Percentiles rank a stretch among this genome's conserved stretches.
phyloP scores from a whole-genome alignment of 2,797 vertebrate species.

The Gobio occitaniae region DNA sequence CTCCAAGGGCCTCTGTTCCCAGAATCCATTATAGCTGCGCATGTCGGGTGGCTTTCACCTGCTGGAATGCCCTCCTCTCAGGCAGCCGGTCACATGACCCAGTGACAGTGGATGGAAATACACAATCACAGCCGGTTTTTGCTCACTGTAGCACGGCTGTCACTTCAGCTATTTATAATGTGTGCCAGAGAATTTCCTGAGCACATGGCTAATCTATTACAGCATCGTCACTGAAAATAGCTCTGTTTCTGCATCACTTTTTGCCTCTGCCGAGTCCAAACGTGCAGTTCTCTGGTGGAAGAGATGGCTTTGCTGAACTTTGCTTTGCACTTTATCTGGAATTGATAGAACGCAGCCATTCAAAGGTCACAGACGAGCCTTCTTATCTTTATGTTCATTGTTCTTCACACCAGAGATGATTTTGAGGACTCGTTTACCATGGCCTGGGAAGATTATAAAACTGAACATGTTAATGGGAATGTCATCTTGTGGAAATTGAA shows the following conservation, averaged over 20 bases:
- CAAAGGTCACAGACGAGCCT: conserved; percentile 11
- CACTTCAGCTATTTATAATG: conserved; percentile 64
- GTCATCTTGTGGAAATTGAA: background rate
- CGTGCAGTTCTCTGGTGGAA: background rate
- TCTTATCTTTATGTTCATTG: conserved; percentile 28
- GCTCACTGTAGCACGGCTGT: conserved; percentile 42
- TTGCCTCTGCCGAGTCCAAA: background rate
- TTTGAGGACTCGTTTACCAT: background rate
- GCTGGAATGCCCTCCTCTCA: conserved; percentile 26
- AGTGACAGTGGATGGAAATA: conserved; percentile 70
- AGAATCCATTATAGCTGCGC: conserved; percentile 6
- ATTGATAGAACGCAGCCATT: background rate
- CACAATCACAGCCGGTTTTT: conserved; percentile 57
- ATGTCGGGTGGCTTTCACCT: conserved; percentile 2
- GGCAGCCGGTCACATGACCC: conserved; percentile 58
- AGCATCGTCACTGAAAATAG: conserved; percentile 61
- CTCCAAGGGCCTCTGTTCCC: background rate
- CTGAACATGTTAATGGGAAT: background rate
- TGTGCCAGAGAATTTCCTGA: conserved; percentile 55
- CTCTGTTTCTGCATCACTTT: conserved; percentile 34
- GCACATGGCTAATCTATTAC: conserved; percentile 58
- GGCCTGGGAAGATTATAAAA: background rate
- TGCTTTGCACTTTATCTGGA: conserved; percentile 17
- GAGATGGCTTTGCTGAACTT: background rate
- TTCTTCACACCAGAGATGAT: conserved; percentile 1